phyloP scores from a whole-genome alignment of 2,113 vertebrate species.

The Hiodon alosoides region DNA sequence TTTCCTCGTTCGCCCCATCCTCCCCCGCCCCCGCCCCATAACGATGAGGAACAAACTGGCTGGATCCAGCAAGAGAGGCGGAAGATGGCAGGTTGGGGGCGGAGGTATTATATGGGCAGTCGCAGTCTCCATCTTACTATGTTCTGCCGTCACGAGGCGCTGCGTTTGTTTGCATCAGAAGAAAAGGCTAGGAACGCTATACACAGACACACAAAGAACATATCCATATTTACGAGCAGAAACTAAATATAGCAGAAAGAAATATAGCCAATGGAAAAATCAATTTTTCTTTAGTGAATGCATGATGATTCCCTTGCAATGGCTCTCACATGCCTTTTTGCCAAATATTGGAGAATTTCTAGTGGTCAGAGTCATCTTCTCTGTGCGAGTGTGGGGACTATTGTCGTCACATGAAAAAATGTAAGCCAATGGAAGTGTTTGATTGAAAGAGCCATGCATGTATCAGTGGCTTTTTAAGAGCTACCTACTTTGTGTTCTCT shows the following conservation, averaged over 20 bases:
- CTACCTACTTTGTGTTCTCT: too few relatives aligned
- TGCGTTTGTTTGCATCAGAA: background rate
- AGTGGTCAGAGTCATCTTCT: too few relatives aligned
- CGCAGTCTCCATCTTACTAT: slow-evolving; percentile 18
- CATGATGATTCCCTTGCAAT: background rate
- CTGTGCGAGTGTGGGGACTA: too few relatives aligned
- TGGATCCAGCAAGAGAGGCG: slow-evolving; percentile 30
- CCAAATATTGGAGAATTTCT: too few relatives aligned
- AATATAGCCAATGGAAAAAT: background rate
- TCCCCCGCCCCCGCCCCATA: background rate
- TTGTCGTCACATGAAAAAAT: too few relatives aligned
- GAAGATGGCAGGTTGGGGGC: slow-evolving; percentile 24
- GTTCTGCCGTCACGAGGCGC: background rate
- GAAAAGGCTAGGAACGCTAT: background rate
- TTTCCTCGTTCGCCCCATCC: slow-evolving; percentile 23
- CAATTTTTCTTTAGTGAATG: background rate
- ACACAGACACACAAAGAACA: background rate
- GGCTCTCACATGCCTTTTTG: too few relatives aligned
- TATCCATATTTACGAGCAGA: background rate
- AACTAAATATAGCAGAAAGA: background rate
- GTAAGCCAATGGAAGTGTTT: too few relatives aligned
- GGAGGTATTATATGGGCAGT: background rate
- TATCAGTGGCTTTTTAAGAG: too few relatives aligned
- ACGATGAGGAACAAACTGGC: slow-evolving; percentile 23
- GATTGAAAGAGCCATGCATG: too few relatives aligned